Conservation (phyloP, 2,113 vertebrate species). For the Tychaedon coryphoeus region DNA sequence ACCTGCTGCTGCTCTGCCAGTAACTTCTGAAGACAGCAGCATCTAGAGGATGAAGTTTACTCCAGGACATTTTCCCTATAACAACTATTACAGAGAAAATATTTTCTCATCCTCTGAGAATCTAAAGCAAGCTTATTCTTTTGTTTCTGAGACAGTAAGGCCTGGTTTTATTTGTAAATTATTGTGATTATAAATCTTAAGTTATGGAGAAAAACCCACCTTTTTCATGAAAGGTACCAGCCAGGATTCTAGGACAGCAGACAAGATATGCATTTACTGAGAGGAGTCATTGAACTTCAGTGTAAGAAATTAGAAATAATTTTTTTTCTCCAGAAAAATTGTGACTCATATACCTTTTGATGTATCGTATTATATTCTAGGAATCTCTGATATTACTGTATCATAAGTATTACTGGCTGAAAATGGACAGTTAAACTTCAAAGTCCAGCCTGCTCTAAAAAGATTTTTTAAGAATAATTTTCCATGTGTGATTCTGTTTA, state of each 20-base stretch:
- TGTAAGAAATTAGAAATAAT: neutral
- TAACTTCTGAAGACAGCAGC: neutral
- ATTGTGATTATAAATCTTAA: neutral
- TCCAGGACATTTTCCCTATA: neutral
- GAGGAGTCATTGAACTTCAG: neutral
- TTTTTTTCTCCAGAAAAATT: neutral
- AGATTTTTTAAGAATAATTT: neutral
- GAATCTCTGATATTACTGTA: neutral
- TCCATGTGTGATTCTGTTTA: neutral
- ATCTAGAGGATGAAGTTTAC: neutral
- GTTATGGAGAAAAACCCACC: rapidly evolving
- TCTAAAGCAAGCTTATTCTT: neutral
- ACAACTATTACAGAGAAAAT: neutral
- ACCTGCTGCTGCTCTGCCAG: neutral
- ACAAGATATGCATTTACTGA: neutral
- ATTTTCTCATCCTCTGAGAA: neutral
- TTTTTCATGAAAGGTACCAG: neutral
- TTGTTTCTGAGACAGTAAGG: neutral
- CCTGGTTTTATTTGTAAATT: neutral
- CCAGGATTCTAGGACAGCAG: neutral
- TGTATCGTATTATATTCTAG: neutral
- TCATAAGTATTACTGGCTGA: neutral
- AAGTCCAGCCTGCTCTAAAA: neutral
- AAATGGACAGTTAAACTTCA: neutral
- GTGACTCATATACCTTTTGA: neutral